A percentile compares a stretch with the other conserved stretches of the same genome.
These are phyloP conservation scores for Ganaspis sp. DNA, from an alignment of 1,140 invertebrate genomes.

Conservation along the genomic window DNA sequence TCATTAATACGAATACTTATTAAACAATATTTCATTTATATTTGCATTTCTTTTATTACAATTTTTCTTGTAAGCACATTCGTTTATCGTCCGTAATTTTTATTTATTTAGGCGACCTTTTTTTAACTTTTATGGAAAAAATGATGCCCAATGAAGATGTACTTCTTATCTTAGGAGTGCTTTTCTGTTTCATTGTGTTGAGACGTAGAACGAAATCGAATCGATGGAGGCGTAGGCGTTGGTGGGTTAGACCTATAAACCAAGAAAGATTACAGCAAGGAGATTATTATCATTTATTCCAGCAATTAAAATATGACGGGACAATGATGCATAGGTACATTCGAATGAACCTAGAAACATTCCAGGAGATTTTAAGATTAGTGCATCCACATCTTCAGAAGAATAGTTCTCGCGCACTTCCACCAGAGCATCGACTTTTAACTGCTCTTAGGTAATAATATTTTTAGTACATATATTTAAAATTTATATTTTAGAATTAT, in stretches of 20 bases:
- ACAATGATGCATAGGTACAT: background rate
- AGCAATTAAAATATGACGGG: slow-evolving; percentile 31
- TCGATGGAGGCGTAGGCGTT: slow-evolving; percentile 36
- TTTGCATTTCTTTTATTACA: too few relatives aligned
- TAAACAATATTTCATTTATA: too few relatives aligned
- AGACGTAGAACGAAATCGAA: background rate
- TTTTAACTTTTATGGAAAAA: too few relatives aligned
- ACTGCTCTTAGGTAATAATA: slow-evolving; percentile 32
- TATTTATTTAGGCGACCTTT: too few relatives aligned
- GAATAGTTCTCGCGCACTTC: slow-evolving; percentile 1
- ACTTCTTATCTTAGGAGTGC: background rate
- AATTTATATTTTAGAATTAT: too few relatives aligned
- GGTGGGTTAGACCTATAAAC: slow-evolving; percentile 38
- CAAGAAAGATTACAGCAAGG: slow-evolving; percentile 26
- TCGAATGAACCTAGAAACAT: slow-evolving; percentile 23
- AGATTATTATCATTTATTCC: slow-evolving; percentile 29
- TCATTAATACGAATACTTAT: too few relatives aligned
- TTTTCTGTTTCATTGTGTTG: background rate
- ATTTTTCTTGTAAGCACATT: too few relatives aligned
- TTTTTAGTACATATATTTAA: too few relatives aligned
- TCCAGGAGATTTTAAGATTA: background rate
- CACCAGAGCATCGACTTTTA: slow-evolving; percentile 31
- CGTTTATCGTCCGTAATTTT: too few relatives aligned
- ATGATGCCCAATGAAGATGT: background rate
- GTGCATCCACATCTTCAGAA: background rate